These are phyloP conservation scores for Rhynchomys soricoides DNA, from an alignment of 2,113 vertebrate species.

Conservation along the genomic window DNA sequence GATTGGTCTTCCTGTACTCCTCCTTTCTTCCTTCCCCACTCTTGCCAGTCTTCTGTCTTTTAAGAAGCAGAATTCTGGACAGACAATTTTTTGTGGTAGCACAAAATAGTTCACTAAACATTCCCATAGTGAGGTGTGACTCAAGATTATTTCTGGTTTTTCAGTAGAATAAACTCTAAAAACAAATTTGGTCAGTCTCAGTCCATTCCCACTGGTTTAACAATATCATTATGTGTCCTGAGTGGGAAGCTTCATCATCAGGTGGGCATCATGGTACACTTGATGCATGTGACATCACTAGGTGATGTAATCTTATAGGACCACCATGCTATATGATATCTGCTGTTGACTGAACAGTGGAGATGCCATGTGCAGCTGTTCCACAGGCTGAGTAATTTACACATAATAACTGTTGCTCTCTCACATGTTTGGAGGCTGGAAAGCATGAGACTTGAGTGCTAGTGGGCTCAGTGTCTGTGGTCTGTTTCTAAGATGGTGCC, in stretches of 20 bases:
- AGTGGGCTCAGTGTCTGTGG: neutral
- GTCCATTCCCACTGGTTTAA: neutral
- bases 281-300: neutral
- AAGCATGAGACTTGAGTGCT: neutral
- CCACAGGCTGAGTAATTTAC: neutral
- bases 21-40: neutral
- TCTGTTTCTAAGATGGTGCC: neutral
- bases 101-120: neutral
- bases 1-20: too few species aligned
- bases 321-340: neutral
- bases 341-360: neutral
- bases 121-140: neutral
- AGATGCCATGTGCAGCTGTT: neutral
- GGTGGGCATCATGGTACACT: neutral
- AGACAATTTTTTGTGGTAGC: constrained; percentile 3
- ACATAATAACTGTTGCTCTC: neutral
- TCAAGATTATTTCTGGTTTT: neutral
- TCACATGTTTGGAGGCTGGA: neutral
- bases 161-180: neutral
- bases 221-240: neutral
- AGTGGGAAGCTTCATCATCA: neutral
- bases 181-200: neutral
- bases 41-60: neutral
- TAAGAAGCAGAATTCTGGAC: constrained; percentile 25
- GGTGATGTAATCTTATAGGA: neutral